Percentiles rank a stretch among this genome's conserved stretches.
Conservation (phyloP, 2,888 invertebrate species). For the Carpatolechia fugitivella region DNA sequence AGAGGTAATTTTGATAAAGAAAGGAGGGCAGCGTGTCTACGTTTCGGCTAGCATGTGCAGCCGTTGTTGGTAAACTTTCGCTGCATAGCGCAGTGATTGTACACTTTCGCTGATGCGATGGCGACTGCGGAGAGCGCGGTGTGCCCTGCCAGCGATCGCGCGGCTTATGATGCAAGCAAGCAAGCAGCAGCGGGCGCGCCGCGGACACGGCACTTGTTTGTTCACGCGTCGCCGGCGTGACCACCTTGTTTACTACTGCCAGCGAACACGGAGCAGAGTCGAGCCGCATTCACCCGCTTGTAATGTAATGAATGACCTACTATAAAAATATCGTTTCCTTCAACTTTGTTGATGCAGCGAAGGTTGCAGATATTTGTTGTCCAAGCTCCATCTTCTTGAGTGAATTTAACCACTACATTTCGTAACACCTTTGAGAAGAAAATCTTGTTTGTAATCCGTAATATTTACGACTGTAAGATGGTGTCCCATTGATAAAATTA, state of each 20-base stretch:
- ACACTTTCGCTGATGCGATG: conserved; percentile 55
- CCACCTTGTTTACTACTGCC: conserved; percentile 68
- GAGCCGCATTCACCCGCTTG: conserved; percentile 47
- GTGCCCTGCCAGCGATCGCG: conserved; percentile 23
- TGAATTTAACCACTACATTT: no score
- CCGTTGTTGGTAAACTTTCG: conserved; percentile 49
- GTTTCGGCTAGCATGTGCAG: conserved; percentile 15
- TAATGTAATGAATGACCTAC: conserved; percentile 29
- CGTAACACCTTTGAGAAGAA: no score
- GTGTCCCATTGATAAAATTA: no score
- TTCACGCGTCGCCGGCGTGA: conserved; percentile 71
- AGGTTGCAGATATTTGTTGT: not conserved
- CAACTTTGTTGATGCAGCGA: conserved; percentile 14
- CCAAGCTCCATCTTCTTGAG: not conserved
- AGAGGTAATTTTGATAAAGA: not conserved
- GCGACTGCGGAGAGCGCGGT: conserved; percentile 21
- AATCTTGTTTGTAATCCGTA: no score
- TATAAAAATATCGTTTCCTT: conserved; percentile 33
- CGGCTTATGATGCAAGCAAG: conserved; percentile 33
- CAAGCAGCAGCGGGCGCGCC: conserved; percentile 35
- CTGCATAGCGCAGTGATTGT: conserved; percentile 43
- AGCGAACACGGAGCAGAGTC: conserved; percentile 44
- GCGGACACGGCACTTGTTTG: conserved; percentile 66
- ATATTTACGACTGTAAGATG: no score
- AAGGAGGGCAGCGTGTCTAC: conserved; percentile 9